Evolutionary conservation across 2,113 vertebrate genomes (phyloP).

Genomic region (Microtus montanus): DNA sequence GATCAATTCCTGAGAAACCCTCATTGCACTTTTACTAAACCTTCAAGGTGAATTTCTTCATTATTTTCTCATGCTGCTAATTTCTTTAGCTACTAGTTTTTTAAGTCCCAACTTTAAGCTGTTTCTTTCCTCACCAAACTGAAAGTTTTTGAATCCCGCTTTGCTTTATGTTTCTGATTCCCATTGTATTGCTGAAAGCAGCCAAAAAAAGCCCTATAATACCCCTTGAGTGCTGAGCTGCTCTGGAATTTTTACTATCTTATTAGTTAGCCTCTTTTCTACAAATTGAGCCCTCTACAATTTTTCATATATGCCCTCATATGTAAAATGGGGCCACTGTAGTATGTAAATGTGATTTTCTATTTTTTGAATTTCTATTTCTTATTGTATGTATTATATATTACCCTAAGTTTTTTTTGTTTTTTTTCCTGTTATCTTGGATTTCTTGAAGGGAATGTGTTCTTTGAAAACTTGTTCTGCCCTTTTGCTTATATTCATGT

Average conservation of each 20-base stretch:
- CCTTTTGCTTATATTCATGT: not conserved
- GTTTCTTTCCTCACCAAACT: not conserved
- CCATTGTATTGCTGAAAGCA: not conserved
- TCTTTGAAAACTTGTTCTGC: not conserved
- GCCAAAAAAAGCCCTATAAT: not conserved
- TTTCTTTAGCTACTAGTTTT: not conserved
- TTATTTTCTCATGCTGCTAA: not conserved
- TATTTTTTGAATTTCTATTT: not conserved
- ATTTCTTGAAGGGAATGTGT: not conserved
- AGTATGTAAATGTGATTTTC: not conserved
- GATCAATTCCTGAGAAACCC: not conserved
- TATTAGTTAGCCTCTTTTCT: not conserved
- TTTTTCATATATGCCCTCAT: not conserved
- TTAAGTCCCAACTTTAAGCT: not conserved
- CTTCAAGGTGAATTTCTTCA: not conserved
- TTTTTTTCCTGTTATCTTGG: not conserved
- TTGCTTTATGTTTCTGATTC: not conserved
- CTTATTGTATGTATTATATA: not conserved
- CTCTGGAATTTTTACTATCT: not conserved
- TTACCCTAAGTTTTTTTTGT: not conserved
- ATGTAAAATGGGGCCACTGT: not conserved
- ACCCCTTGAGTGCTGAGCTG: not conserved
- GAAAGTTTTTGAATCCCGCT: not conserved
- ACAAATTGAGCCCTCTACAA: not conserved
- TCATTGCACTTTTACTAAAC: not conserved